Percentiles rank a stretch among this genome's conserved stretches.
phyloP scores from a whole-genome alignment of 2,113 vertebrate genomes.

The Thunnus thynnus region DNA sequence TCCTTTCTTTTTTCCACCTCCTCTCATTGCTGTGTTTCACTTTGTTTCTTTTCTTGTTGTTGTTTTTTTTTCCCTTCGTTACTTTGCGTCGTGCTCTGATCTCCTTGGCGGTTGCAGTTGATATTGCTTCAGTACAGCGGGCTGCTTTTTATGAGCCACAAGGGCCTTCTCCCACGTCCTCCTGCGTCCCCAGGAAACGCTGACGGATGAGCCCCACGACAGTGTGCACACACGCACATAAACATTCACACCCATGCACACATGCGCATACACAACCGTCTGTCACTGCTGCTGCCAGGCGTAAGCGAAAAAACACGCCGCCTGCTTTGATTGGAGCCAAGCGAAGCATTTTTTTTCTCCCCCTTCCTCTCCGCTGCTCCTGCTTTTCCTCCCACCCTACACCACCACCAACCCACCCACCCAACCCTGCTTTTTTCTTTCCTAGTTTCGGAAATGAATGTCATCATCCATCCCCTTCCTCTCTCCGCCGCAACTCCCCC shows the following conservation, averaged over 20 bases:
- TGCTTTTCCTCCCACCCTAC: constrained; percentile 36
- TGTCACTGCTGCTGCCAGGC: constrained; percentile 74
- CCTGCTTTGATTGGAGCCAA: constrained; percentile 80
- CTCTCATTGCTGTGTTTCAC: constrained; percentile 47
- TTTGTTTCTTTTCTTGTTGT: constrained; percentile 53
- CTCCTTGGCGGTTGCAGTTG: constrained; percentile 70
- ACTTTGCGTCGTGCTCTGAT: constrained; percentile 57
- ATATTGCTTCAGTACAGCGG: constrained; percentile 64
- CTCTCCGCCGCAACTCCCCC: constrained; percentile 47
- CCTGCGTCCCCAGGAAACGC: constrained; percentile 63
- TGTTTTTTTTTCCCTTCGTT: constrained; percentile 37
- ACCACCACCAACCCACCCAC: constrained; percentile 24
- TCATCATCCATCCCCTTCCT: constrained; percentile 73
- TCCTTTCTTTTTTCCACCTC: constrained; percentile 43
- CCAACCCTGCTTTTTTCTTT: constrained; percentile 34
- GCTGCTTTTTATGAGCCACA: constrained; percentile 78
- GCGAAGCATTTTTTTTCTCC: constrained; percentile 73
- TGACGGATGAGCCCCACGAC: constrained; percentile 79
- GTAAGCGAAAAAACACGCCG: constrained; percentile 66
- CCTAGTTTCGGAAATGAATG: constrained; percentile 79
- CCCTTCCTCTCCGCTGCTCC: constrained; percentile 35
- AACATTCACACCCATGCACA: constrained; percentile 41
- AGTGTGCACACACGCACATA: constrained; percentile 30
- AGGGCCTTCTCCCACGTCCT: constrained; percentile 74
- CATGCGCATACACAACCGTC: constrained; percentile 44